A percentile compares a stretch with the other conserved stretches of the same genome.
Evolutionary conservation across 2,797 vertebrate species (phyloP).

Genomic region (Basileuterus tristriatus): DNA sequence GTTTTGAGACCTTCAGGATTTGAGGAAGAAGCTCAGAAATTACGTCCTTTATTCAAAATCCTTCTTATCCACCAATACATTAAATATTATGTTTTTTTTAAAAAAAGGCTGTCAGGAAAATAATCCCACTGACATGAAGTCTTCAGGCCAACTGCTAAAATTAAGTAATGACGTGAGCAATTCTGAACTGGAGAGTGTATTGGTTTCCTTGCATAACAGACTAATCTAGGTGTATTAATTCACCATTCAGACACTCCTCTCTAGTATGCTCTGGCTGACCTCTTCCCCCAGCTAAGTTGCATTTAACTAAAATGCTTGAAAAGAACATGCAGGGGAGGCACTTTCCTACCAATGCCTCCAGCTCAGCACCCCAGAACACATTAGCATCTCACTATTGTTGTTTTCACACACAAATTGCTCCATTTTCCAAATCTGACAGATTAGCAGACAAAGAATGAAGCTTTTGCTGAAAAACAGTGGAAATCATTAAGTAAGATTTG

Average conservation of each 20-base stretch:
- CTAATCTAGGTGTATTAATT: not conserved
- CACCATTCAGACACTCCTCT: not conserved
- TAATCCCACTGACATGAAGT: not conserved
- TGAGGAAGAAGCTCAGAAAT: slow-evolving; percentile 17
- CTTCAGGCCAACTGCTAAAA: slow-evolving; percentile 31
- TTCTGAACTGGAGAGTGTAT: not conserved
- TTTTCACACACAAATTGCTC: not conserved
- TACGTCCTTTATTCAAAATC: not conserved
- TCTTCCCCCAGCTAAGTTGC: not conserved
- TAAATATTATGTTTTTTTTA: not conserved
- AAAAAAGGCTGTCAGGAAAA: not conserved
- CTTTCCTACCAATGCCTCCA: not conserved
- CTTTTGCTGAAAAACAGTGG: not conserved
- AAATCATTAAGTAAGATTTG: not conserved
- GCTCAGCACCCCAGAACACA: not conserved
- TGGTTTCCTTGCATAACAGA: not conserved
- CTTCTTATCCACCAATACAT: not conserved
- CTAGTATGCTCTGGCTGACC: not conserved
- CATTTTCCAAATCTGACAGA: not conserved
- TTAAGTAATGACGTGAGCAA: not conserved
- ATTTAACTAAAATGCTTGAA: not conserved
- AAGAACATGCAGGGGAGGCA: not conserved
- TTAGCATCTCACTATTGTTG: not conserved
- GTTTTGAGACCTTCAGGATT: not conserved
- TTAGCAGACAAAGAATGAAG: not conserved